Percentiles rank a stretch among this genome's conserved stretches.
phyloP scores from a whole-genome alignment of 2,113 vertebrate species.

The Chlorocebus sabaeus region DNA sequence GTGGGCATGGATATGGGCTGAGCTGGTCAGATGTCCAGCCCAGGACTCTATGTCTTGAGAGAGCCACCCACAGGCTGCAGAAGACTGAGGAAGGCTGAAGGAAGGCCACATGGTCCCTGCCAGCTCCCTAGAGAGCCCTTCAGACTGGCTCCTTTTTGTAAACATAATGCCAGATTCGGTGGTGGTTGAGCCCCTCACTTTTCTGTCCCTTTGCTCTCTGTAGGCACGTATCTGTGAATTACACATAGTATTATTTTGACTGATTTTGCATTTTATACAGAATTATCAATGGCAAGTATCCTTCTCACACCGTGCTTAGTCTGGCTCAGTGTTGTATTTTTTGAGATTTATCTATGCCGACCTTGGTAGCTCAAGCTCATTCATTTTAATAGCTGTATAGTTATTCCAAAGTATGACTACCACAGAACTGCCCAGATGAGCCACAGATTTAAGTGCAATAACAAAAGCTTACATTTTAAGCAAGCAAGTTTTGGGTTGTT shows the following conservation, averaged over 20 bases:
- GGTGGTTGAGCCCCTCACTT: not conserved
- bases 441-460: not conserved
- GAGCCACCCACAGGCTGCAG: not conserved
- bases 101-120: not conserved
- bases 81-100: not conserved
- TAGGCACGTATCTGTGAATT: fast-evolving
- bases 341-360: not conserved
- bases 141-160: not conserved
- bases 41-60: not conserved
- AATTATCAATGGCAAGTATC: not conserved
- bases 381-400: not conserved
- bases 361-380: not conserved
- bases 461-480: not conserved
- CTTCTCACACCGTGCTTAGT: not conserved
- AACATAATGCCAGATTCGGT: not conserved
- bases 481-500: not conserved
- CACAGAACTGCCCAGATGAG: not conserved
- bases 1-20: not conserved
- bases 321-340: not conserved
- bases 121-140: not conserved
- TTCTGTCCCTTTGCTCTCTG: not conserved
- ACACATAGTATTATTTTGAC: not conserved
- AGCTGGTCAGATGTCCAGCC: not conserved
- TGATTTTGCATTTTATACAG: not conserved
- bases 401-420: not conserved